These are phyloP conservation scores for Thera obeliscata DNA, from an alignment of 2,888 invertebrate genomes.

Conservation along the genomic window DNA sequence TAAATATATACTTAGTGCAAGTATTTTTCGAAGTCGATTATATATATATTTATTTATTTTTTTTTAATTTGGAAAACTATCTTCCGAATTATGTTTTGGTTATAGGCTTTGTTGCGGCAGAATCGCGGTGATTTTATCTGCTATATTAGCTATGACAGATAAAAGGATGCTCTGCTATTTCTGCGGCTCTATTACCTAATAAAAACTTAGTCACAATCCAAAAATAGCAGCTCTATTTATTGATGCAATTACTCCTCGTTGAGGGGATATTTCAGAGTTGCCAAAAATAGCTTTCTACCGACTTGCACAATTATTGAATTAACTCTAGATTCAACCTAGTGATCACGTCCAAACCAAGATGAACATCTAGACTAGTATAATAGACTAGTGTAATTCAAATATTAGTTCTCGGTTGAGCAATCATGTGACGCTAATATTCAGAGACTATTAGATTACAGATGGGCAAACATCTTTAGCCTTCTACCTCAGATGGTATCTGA, in stretches of 20 bases:
- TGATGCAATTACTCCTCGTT: constrained; percentile 25
- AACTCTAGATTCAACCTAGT: constrained; percentile 1
- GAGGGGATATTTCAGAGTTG: constrained; percentile 14
- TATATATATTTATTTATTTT: too few relatives aligned
- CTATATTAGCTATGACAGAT: not conserved
- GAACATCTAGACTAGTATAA: not conserved
- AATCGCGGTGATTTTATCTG: too few relatives aligned
- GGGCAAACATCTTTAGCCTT: not conserved
- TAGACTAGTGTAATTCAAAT: not conserved
- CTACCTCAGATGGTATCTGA: not conserved
- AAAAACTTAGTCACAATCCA: constrained; percentile 4
- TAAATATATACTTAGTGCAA: too few relatives aligned
- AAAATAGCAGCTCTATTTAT: constrained; percentile 19
- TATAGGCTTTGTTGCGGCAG: too few relatives aligned
- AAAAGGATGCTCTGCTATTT: not conserved
- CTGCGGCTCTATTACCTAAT: not conserved
- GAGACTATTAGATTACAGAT: not conserved
- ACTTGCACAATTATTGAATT: not conserved
- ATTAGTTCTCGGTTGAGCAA: constrained; percentile 15
- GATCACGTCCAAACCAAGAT: not conserved
- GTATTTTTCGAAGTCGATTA: too few relatives aligned
- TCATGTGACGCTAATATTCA: constrained; percentile 17
- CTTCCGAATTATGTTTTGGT: too few relatives aligned
- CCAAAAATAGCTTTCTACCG: constrained; percentile 1
- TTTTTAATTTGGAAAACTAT: too few relatives aligned